These are phyloP conservation scores for Perizoma affinitatum DNA, from an alignment of 2,888 invertebrate species.

Conservation along the genomic window DNA sequence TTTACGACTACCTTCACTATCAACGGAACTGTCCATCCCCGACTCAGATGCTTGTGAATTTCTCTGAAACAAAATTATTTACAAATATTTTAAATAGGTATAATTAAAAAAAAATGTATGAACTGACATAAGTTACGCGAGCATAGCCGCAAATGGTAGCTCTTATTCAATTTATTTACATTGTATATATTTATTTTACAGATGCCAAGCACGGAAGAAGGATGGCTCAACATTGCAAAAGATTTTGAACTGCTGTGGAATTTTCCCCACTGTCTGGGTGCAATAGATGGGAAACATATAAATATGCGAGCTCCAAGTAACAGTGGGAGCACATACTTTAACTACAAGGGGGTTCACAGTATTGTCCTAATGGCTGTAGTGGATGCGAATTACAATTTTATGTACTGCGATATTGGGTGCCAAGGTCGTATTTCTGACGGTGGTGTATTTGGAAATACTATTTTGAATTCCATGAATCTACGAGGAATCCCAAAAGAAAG, in stretches of 20 bases:
- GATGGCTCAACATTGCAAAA: conserved; percentile 23
- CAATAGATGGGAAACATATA: conserved; percentile 39
- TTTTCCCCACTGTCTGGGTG: conserved; percentile 32
- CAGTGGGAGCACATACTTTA: conserved; percentile 24
- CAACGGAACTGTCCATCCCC: conserved; percentile 34
- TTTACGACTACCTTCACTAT: conserved; percentile 35
- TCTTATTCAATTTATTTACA: conserved; percentile 19
- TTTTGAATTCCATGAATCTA: conserved; percentile 37
- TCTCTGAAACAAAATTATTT: conserved; percentile 27
- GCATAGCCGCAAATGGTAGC: conserved; percentile 16
- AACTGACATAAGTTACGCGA: conserved; percentile 23
- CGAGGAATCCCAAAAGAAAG: conserved; percentile 41
- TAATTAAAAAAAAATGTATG: conserved; percentile 24
- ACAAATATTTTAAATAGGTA: conserved; percentile 29
- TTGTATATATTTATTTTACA: conserved; percentile 29
- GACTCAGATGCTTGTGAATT: conserved; percentile 34
- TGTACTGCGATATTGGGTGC: conserved; percentile 32
- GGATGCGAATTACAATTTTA: conserved; percentile 35
- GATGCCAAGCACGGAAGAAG: conserved; percentile 28
- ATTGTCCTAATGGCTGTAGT: conserved; percentile 34
- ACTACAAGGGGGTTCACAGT: conserved; percentile 28
- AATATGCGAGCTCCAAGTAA: conserved; percentile 29
- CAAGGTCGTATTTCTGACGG: conserved; percentile 36
- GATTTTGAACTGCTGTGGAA: conserved; percentile 20
- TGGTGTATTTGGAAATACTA: conserved; percentile 35